A percentile compares a stretch with the other conserved stretches of the same genome.
Conservation (phyloP, 2,113 vertebrate species). For the Arenaria interpres region DNA sequence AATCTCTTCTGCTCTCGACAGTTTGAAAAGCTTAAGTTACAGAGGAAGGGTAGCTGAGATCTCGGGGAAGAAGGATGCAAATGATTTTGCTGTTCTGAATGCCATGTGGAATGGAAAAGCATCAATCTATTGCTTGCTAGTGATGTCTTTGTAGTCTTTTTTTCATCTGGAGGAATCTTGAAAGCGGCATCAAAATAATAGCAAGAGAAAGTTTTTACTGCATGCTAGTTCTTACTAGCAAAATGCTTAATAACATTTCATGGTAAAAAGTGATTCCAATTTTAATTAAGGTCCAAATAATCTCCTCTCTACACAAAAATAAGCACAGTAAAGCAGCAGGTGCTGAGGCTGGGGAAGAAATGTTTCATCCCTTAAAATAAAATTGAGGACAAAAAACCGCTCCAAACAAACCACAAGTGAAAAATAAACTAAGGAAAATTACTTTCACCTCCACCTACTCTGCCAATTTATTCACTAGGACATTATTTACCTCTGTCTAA, state of each 20-base stretch:
- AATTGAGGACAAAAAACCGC: neutral
- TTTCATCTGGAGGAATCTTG: slow-evolving; percentile 40
- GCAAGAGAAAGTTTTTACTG: neutral
- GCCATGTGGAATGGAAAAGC: slow-evolving; percentile 37
- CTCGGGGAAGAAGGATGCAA: slow-evolving; percentile 6
- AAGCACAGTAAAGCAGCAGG: neutral
- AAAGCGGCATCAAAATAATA: slow-evolving; percentile 27
- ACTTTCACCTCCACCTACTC: neutral
- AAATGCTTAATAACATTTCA: neutral
- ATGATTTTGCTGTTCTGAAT: slow-evolving; percentile 32
- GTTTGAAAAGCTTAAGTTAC: slow-evolving; percentile 9
- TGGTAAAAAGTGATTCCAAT: neutral
- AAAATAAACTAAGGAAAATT: slow-evolving; percentile 47
- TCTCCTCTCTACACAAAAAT: slow-evolving; percentile 1
- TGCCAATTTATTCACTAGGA: neutral
- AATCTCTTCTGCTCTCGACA: neutral
- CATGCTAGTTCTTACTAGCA: neutral
- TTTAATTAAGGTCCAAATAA: slow-evolving; percentile 49
- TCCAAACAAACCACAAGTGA: slow-evolving; percentile 6
- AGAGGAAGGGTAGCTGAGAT: slow-evolving; percentile 19
- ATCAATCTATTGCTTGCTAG: slow-evolving; percentile 9
- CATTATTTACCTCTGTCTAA: neutral
- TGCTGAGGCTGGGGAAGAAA: neutral
- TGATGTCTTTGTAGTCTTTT: slow-evolving; percentile 19
- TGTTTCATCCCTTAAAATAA: slow-evolving; percentile 35